Conservation (phyloP, 1,140 invertebrate genomes). For the Cherax destructor region DNA sequence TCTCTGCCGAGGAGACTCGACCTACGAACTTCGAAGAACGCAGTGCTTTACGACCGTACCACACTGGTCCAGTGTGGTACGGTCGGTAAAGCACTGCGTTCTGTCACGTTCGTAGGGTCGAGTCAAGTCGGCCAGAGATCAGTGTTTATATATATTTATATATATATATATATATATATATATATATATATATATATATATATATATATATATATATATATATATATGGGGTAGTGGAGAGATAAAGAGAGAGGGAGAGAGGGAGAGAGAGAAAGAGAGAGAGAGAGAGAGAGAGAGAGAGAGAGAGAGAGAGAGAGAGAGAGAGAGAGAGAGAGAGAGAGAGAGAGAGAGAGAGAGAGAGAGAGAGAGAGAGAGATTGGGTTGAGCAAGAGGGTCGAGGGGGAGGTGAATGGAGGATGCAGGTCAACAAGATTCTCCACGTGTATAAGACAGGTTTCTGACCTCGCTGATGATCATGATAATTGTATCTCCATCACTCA, state of each 20-base stretch:
- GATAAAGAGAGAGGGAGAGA: neutral
- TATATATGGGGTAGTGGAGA: neutral
- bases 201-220: too few relatives aligned
- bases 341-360: neutral
- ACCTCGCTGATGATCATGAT: too few relatives aligned
- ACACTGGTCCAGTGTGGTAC: too few relatives aligned
- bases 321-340: neutral
- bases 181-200: too few relatives aligned
- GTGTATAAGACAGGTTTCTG: neutral
- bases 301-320: neutral
- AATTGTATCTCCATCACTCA: neutral
- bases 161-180: too few relatives aligned
- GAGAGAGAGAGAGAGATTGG: neutral
- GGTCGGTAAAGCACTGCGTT: too few relatives aligned
- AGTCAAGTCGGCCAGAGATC: too few relatives aligned
- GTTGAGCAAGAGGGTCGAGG: neutral
- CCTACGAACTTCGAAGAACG: too few relatives aligned
- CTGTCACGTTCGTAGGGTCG: too few relatives aligned
- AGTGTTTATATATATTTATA: too few relatives aligned
- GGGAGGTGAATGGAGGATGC: neutral
- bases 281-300: neutral
- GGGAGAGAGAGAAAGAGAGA: neutral
- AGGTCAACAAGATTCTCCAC: neutral
- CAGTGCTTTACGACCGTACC: too few relatives aligned
- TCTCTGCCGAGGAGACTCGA: too few relatives aligned